Conservation (phyloP, 2,888 invertebrate genomes). For the Suillia variegata region DNA sequence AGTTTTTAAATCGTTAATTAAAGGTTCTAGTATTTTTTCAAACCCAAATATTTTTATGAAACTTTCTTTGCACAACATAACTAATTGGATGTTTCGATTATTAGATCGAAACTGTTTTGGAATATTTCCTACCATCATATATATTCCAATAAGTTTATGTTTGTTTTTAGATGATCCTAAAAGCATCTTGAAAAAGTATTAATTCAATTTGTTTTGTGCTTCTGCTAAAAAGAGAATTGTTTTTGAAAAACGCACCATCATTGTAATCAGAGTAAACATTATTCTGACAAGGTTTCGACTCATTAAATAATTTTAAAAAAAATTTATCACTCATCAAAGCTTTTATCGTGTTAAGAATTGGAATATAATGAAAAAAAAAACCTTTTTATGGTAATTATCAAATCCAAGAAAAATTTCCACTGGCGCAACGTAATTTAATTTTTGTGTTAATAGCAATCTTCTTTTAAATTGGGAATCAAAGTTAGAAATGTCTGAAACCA, state of each 20-base stretch:
- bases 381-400: slow-evolving; percentile 17
- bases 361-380: slow-evolving; percentile 18
- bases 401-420: slow-evolving; percentile 14
- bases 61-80: slow-evolving; percentile 24
- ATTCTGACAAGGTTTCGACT: not conserved
- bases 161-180: slow-evolving; percentile 25
- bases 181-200: slow-evolving; percentile 24
- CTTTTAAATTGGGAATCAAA: too few species aligned
- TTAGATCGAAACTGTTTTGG: slow-evolving; percentile 11
- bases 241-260: slow-evolving; percentile 14
- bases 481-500: too few species aligned
- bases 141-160: slow-evolving; percentile 24
- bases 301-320: slow-evolving; percentile 8
- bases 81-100: slow-evolving; percentile 14
- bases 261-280: slow-evolving; percentile 16
- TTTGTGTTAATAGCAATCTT: too few species aligned
- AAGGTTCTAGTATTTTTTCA: slow-evolving; percentile 14
- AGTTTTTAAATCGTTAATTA: slow-evolving; percentile 19
- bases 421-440: too few species aligned
- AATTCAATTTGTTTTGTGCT: slow-evolving; percentile 9
- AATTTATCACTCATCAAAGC: slow-evolving; percentile 4
- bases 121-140: slow-evolving; percentile 20
- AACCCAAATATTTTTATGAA: slow-evolving; percentile 20
- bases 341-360: slow-evolving; percentile 7
- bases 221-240: slow-evolving; percentile 1